These are phyloP conservation scores for Leptoteleia sp. DNA, from an alignment of 1,140 invertebrate genomes.

Conservation along the genomic window DNA sequence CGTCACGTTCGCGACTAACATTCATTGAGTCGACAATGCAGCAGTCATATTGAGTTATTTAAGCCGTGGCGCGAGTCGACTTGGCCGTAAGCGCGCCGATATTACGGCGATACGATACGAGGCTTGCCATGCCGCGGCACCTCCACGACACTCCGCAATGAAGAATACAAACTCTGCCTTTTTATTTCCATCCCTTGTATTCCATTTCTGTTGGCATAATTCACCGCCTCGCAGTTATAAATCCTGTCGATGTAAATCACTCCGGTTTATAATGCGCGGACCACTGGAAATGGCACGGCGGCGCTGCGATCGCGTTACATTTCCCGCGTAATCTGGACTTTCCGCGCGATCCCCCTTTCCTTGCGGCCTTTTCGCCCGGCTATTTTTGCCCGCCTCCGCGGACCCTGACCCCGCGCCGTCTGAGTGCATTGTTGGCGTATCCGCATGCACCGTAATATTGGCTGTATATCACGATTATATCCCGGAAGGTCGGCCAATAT, in stretches of 20 bases:
- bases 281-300: conserved; percentile 15
- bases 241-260: conserved; percentile 55
- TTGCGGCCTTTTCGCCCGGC: conserved; percentile 26
- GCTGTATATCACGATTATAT: conserved; percentile 76
- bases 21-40: conserved; percentile 21
- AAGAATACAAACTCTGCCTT: conserved; percentile 13
- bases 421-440: conserved; percentile 68
- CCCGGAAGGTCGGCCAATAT: conserved; percentile 72
- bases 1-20: conserved; percentile 27
- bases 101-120: conserved; percentile 16
- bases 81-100: conserved; percentile 25
- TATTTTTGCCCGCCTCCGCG: conserved; percentile 14
- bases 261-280: conserved; percentile 31
- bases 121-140: background rate
- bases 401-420: conserved; percentile 60
- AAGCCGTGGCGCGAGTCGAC: conserved; percentile 24
- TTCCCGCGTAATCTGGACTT: conserved; percentile 62
- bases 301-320: conserved; percentile 55
- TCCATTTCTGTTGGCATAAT: conserved; percentile 32
- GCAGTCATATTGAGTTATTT: conserved; percentile 42
- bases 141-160: background rate
- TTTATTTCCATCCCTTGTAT: conserved; percentile 20
- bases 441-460: conserved; percentile 71
- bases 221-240: conserved; percentile 17
- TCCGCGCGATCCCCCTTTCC: conserved; percentile 38